Evolutionary conservation across 1,140 invertebrate species (phyloP), one percentile per base, ranked within the genome.

Genomic region (Drosophila watanabei): DNA sequence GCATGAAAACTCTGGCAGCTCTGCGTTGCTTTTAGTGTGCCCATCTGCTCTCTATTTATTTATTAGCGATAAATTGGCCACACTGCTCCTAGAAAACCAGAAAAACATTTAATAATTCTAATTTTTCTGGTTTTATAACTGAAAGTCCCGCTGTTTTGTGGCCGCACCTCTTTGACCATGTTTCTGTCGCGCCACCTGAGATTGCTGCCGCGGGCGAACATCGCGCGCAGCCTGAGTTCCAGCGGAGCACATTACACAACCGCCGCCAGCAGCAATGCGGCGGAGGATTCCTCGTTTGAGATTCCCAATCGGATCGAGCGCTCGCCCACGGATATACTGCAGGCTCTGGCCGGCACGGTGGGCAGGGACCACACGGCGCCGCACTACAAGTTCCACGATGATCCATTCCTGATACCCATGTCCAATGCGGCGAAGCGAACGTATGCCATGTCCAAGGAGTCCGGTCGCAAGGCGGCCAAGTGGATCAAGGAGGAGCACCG

Each of bases 371-470:
- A 95, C 35, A 97, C 96, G 18, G 97, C 96, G n/a, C 94, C 97
- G 24, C 96, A 97, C 93, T 98, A 97, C 91, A 97, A 97, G 92
- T 98, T 96, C 92, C 96, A 97, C 85, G 98, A 99, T 95, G 98
- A 99, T 94, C 98, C 98, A 7, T 98, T 95, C 92, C 94, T 98
- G 5, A 96, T 96, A 79, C 98, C 98, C n/a, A 92, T 94, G 51
- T 97, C 96, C n/a, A 96, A 96, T 93, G 86, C 94, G 46, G 93
- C 94, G 7, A 97, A 98, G 93, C 93, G 97, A 75, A 93, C 94
- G 0, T 98, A 95, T 94, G 95, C 97, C 9, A 92, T 99, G 76
- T 95, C 98, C 7, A 96, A 96, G 91, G 98, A 98, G 93, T 95
- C 97, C 30, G 98, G 98, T 8, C 95, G 95, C 56, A 98, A 97